These are phyloP conservation scores for Menidia menidia DNA, from an alignment of 2,797 vertebrate species.

Conservation along the genomic window DNA sequence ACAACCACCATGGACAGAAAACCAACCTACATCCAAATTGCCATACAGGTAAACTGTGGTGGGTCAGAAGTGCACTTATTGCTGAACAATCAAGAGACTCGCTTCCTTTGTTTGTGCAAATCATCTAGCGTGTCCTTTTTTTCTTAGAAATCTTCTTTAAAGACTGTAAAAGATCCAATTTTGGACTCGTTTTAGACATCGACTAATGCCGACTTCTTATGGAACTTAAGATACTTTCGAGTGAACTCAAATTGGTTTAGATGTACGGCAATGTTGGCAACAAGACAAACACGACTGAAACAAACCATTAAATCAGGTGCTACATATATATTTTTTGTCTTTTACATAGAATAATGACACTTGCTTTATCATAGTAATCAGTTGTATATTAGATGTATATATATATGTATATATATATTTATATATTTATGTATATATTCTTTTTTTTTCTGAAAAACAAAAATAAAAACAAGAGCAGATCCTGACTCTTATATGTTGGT, in stretches of 20 bases:
- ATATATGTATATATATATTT: slow-evolving; percentile 26
- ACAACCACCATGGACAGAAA: slow-evolving; percentile 37
- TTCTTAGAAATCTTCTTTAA: neutral
- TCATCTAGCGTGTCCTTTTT: slow-evolving; percentile 8
- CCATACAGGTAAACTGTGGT: slow-evolving; percentile 67
- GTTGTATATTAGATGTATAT: slow-evolving; percentile 25
- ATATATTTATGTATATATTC: slow-evolving; percentile 1
- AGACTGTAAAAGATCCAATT: neutral
- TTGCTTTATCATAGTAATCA: slow-evolving; percentile 55
- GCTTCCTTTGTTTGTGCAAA: slow-evolving; percentile 16
- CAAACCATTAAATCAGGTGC: slow-evolving; percentile 67
- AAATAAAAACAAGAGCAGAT: slow-evolving; percentile 50
- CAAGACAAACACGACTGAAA: slow-evolving; percentile 50
- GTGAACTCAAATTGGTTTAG: slow-evolving; percentile 39
- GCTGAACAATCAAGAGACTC: slow-evolving; percentile 57
- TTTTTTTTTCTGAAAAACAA: slow-evolving; percentile 27
- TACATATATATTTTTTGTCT: slow-evolving; percentile 69
- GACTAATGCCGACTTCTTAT: slow-evolving; percentile 16
- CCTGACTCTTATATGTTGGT: slow-evolving; percentile 78
- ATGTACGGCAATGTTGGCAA: slow-evolving; percentile 64
- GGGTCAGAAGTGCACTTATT: slow-evolving; percentile 75
- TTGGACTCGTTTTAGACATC: neutral
- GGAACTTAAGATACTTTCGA: neutral
- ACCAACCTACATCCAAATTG: slow-evolving; percentile 49
- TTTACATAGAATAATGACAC: slow-evolving; percentile 60